Conservation (phyloP, 2,888 invertebrate species). For the Falcaria lacertinaria region DNA sequence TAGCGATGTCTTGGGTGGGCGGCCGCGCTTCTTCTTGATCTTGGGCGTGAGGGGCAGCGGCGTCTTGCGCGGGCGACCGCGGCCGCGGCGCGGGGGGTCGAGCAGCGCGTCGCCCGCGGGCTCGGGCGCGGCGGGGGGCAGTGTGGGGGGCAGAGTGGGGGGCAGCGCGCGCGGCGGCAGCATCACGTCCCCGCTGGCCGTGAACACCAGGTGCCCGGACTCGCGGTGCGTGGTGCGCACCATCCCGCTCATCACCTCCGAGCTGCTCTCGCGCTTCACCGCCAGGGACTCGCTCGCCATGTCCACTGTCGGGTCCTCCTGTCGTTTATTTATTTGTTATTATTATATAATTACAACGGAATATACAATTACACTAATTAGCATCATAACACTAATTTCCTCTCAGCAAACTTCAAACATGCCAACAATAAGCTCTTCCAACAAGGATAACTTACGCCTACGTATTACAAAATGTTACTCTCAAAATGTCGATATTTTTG, state of each 20-base stretch:
- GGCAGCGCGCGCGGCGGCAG: constrained; percentile 50
- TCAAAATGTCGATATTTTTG: no score
- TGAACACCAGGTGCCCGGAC: constrained; percentile 68
- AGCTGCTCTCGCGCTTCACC: constrained; percentile 58
- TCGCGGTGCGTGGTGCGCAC: constrained; percentile 73
- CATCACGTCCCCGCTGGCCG: constrained; percentile 72
- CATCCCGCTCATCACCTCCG: constrained; percentile 73
- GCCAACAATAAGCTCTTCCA: no score
- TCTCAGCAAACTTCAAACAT: no score
- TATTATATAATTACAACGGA: background rate
- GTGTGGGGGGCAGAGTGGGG: no score
- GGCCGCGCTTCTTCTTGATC: constrained; percentile 71
- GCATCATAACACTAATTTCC: no score
- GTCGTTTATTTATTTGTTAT: constrained; percentile 5
- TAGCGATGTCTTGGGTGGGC: constrained; percentile 73
- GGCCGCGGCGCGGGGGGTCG: constrained; percentile 59
- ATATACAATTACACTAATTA: no score
- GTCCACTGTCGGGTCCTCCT: constrained; percentile 75
- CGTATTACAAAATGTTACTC: no score
- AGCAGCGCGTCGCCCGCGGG: constrained; percentile 34
- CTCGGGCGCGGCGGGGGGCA: constrained; percentile 42
- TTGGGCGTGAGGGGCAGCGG: constrained; percentile 70
- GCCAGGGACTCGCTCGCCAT: constrained; percentile 48
- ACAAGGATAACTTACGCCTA: no score
- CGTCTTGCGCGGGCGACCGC: constrained; percentile 78